Evolutionary conservation across 2,113 vertebrate genomes (phyloP).

Genomic region (Nothoprocta perdicaria): DNA sequence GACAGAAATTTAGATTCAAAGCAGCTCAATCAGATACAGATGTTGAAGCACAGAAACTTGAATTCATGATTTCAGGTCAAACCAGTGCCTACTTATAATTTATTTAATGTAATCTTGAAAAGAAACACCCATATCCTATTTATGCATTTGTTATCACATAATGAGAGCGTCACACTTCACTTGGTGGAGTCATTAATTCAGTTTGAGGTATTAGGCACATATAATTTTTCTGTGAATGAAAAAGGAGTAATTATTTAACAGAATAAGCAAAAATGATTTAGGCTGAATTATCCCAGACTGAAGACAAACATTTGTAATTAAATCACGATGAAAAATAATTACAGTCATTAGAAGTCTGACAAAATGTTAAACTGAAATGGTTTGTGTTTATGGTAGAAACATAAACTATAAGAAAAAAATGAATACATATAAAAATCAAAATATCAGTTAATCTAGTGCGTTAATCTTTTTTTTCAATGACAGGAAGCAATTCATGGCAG

Average conservation of each 20-base stretch:
- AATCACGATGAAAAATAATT: background rate
- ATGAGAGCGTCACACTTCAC: background rate
- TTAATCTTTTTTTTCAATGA: background rate
- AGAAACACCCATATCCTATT: background rate
- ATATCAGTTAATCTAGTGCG: background rate
- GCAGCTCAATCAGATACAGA: background rate
- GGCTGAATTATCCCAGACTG: fast-evolving
- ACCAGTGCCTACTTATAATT: background rate
- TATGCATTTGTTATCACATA: background rate
- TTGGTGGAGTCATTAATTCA: background rate
- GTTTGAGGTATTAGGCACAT: background rate
- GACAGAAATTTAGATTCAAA: background rate
- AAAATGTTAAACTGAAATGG: background rate
- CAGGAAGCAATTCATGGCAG: background rate
- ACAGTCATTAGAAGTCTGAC: background rate
- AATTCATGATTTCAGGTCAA: background rate
- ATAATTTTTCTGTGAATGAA: background rate
- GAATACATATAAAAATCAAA: background rate
- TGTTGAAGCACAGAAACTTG: background rate
- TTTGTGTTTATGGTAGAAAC: background rate
- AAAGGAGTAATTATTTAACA: background rate
- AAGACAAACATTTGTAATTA: background rate
- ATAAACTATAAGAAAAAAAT: background rate
- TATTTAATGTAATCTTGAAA: background rate
- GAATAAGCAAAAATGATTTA: background rate